Percentiles rank a stretch among this genome's conserved stretches.
Evolutionary conservation across 2,113 vertebrate species (phyloP).

Genomic region (Beaufortia kweichowensis): DNA sequence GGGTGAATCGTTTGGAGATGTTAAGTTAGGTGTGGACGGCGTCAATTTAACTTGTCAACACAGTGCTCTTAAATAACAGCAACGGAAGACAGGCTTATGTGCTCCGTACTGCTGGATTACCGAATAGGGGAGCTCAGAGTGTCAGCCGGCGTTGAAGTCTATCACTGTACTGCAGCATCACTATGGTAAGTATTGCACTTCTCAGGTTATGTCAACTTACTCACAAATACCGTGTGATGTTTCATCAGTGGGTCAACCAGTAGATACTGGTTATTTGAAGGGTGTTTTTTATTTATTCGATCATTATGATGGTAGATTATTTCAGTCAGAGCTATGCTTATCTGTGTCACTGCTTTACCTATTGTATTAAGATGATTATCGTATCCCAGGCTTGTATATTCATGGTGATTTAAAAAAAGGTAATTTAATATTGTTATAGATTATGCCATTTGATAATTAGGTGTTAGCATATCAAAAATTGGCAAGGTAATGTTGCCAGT

Average conservation of each 20-base stretch:
- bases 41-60: constrained; percentile 52
- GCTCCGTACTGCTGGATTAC: constrained; percentile 71
- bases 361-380: background rate
- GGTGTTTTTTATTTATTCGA: background rate
- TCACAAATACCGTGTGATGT: background rate
- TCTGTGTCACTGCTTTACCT: background rate
- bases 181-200: constrained; percentile 72
- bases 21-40: constrained; percentile 36
- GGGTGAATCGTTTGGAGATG: constrained; percentile 59
- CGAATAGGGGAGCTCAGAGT: constrained; percentile 69
- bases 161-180: constrained; percentile 70
- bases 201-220: background rate
- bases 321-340: background rate
- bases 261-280: background rate
- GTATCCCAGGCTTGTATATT: background rate
- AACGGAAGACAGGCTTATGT: constrained; percentile 72
- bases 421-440: background rate
- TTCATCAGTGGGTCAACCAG: background rate
- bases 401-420: background rate
- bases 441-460: background rate
- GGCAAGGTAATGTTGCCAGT: background rate
- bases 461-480: background rate
- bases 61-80: constrained; percentile 55
- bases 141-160: constrained; percentile 66
- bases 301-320: background rate